phyloP scores from a whole-genome alignment of 1,140 invertebrate genomes.

The Spodoptera litura region DNA sequence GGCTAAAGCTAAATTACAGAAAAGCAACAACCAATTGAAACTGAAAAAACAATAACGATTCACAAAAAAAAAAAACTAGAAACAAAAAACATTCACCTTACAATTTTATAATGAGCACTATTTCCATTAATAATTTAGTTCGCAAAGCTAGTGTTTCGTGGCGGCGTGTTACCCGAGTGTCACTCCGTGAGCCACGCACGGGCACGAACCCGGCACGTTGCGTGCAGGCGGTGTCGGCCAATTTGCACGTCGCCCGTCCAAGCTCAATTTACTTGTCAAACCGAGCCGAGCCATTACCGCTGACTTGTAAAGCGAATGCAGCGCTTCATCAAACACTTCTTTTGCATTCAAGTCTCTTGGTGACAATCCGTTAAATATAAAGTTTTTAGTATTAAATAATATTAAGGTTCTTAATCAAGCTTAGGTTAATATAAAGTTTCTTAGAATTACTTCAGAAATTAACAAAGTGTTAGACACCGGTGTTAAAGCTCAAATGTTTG shows the following conservation, averaged over 20 bases:
- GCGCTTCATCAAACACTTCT: slow-evolving; percentile 23
- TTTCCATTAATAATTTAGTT: slow-evolving; percentile 39
- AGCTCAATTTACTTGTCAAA: slow-evolving; percentile 77
- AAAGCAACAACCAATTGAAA: neutral
- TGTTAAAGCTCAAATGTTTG: neutral
- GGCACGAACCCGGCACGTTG: slow-evolving; percentile 46
- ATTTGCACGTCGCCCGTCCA: slow-evolving; percentile 77
- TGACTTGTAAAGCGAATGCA: neutral
- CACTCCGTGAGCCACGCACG: slow-evolving; percentile 36
- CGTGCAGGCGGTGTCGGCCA: slow-evolving; percentile 64
- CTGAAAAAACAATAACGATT: neutral
- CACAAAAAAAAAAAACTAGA: neutral
- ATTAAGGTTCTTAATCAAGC: no score
- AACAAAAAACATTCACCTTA: neutral
- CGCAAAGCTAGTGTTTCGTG: slow-evolving; percentile 31
- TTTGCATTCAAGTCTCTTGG: no score
- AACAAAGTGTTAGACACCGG: neutral
- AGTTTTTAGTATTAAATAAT: no score
- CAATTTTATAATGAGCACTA: slow-evolving; percentile 10
- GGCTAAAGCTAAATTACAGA: no score
- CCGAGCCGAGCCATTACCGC: slow-evolving; percentile 57
- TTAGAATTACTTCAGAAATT: neutral
- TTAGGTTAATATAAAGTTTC: neutral
- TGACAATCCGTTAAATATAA: no score
- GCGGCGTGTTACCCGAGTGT: slow-evolving; percentile 43